Evolutionary conservation across 2,888 invertebrate genomes (phyloP).

Genomic region (Parelbella ahira): DNA sequence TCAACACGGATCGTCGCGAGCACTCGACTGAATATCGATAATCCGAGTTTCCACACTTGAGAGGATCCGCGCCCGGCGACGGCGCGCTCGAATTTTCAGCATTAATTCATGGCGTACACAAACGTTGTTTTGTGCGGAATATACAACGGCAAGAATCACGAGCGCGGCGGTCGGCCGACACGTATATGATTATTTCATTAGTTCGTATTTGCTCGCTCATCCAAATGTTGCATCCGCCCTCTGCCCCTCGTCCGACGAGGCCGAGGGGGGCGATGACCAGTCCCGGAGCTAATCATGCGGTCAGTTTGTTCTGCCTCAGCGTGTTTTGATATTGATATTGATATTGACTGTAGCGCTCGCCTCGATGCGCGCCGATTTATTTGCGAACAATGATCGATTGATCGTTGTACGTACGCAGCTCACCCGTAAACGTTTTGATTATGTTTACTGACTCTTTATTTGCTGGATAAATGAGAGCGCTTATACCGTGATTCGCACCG

Average conservation of each 20-base stretch:
- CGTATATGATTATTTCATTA: slow-evolving; percentile 81
- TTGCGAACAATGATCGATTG: slow-evolving; percentile 80
- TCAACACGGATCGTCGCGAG: slow-evolving; percentile 48
- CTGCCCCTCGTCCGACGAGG: slow-evolving; percentile 32
- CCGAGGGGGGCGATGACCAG: slow-evolving; percentile 67
- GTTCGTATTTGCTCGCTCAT: slow-evolving; percentile 75
- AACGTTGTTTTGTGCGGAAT: slow-evolving; percentile 27
- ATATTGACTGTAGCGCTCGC: slow-evolving; percentile 76
- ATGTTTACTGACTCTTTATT: slow-evolving; percentile 70
- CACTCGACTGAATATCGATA: slow-evolving; percentile 59
- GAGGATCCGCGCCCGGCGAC: slow-evolving; percentile 8
- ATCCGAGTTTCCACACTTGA: slow-evolving; percentile 42
- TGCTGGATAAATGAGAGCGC: slow-evolving; percentile 51
- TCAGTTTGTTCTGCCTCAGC: slow-evolving; percentile 80
- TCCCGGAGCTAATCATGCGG: slow-evolving; percentile 79
- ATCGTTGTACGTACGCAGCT: slow-evolving; percentile 66
- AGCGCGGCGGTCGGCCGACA: slow-evolving; percentile 64
- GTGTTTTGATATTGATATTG: slow-evolving; percentile 81
- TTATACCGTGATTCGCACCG: slow-evolving; percentile 39
- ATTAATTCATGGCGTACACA: slow-evolving; percentile 12
- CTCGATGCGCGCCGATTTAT: slow-evolving; percentile 76
- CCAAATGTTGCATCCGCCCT: slow-evolving; percentile 62
- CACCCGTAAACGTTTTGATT: slow-evolving; percentile 74
- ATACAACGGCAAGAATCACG: slow-evolving; percentile 58
- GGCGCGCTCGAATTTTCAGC: slow-evolving; percentile 9